A percentile compares a stretch with the other conserved stretches of the same genome.
Evolutionary conservation across 2,888 invertebrate species (phyloP).

Genomic region (Axea sp.): DNA sequence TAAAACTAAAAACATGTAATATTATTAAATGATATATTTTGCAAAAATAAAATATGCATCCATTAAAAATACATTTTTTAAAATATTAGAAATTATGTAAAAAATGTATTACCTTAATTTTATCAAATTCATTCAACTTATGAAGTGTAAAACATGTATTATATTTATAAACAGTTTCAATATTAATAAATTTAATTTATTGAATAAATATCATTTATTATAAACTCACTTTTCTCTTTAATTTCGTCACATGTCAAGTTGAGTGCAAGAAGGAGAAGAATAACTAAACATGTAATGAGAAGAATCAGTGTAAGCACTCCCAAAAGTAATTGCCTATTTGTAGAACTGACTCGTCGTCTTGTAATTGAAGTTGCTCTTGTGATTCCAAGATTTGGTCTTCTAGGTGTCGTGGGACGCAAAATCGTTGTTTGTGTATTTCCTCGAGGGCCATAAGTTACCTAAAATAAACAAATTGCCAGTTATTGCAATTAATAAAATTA

Average conservation of each 20-base stretch:
- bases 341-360: constrained; percentile 68
- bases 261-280: constrained; percentile 71
- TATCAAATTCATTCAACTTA: too few relatives aligned
- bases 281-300: constrained; percentile 70
- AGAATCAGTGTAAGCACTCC: constrained; percentile 71
- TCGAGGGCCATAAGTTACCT: constrained; percentile 74
- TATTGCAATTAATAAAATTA: too few relatives aligned
- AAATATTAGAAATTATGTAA: too few relatives aligned
- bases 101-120: too few relatives aligned
- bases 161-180: too few relatives aligned
- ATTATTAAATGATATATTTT: too few relatives aligned
- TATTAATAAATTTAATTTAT: too few relatives aligned
- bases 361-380: constrained; percentile 69
- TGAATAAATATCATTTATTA: too few relatives aligned
- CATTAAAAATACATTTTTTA: too few relatives aligned
- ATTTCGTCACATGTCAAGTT: constrained; percentile 69
- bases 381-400: constrained; percentile 68
- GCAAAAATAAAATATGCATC: too few relatives aligned
- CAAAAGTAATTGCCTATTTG: constrained; percentile 71
- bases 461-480: constrained; percentile 12
- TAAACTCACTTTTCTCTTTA: constrained; percentile 72
- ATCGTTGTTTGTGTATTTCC: constrained; percentile 71
- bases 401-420: constrained; percentile 65
- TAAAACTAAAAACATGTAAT: too few relatives aligned
- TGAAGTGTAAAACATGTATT: too few relatives aligned